Base-by-base conservation (phyloP, 2,797 vertebrate species). In the Lagorchestes hirsutus region DNA sequence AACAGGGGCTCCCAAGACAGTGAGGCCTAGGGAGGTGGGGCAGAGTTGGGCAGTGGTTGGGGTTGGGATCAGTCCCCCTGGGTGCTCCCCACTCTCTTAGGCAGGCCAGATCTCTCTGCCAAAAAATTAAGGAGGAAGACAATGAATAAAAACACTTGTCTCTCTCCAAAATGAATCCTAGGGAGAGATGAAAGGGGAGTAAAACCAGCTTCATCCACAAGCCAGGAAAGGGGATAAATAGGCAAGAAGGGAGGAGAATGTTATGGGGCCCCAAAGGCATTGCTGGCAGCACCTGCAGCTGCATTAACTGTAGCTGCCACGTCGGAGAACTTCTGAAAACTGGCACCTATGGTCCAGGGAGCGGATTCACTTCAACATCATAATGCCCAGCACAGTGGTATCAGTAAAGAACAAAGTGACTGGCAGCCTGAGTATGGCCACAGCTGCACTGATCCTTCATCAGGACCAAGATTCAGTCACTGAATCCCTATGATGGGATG, bases 321-420 rank as follows among this genome's bases (percentile, higher is more conserved):
- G 98, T 99, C 99, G 97, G 99, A 99, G 98, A 99, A 99, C 96
- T 99, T 99, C 98, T 99, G 99, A 97, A 99, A 99, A 97, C 99
- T 99, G 98, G 99, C 99, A 0, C 99, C 99, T 0, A 99, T 99
- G 98, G 98, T 99, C 99, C 96, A 99, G 98, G 22, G 99, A 99
- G 98, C 99, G 99, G 98, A 99, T 99, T 99, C 99, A 98, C 98
- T 99, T 99, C 58, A 99, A 99, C 99, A 99, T 99, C 96, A 99
- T 94, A 54, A 99, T 98, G 1, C 99, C 99, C 98, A 99, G 93
- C 54, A 99, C 99, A 0, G 99, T 98, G 55, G 99, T 99, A 31
- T 98, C 99, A 0, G 99, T 99, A 97, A 99, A 99, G 94, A 98
- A 93, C 90, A 99, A 90, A 5, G 99, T 98, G 0, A 99, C 99